Percentiles rank a stretch among this genome's conserved stretches.
Evolutionary conservation across 2,797 vertebrate species (phyloP).

Genomic region (Enteromius mattozi): DNA sequence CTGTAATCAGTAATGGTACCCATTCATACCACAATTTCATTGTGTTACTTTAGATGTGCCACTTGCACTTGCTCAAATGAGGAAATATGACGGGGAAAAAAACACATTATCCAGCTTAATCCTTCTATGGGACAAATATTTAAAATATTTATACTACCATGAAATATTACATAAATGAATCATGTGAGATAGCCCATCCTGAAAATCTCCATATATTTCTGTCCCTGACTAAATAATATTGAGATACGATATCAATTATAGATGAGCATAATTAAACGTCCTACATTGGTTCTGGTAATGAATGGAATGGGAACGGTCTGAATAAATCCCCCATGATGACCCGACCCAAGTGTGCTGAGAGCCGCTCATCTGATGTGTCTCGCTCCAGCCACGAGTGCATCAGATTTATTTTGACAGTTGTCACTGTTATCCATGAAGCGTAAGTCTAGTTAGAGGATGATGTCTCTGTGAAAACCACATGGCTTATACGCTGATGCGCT

Average conservation of each 20-base stretch:
- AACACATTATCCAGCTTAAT: slow-evolving; percentile 53
- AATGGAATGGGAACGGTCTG: slow-evolving; percentile 56
- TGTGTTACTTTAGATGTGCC: slow-evolving; percentile 41
- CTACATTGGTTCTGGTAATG: slow-evolving; percentile 66
- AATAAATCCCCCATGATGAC: slow-evolving; percentile 21
- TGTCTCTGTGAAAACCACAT: not conserved
- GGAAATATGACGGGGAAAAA: slow-evolving; percentile 61
- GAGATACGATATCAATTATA: slow-evolving; percentile 71
- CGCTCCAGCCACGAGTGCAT: not conserved
- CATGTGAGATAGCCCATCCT: slow-evolving; percentile 47
- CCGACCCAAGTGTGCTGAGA: slow-evolving; percentile 50
- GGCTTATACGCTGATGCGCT: not conserved
- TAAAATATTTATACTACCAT: slow-evolving; percentile 65
- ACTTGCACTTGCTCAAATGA: slow-evolving; percentile 62
- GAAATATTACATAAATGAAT: slow-evolving; percentile 64
- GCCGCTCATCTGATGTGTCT: not conserved
- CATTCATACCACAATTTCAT: not conserved
- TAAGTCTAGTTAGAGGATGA: slow-evolving; percentile 9
- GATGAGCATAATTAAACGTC: slow-evolving; percentile 70
- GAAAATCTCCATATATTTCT: slow-evolving; percentile 59
- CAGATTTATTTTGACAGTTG: slow-evolving; percentile 50
- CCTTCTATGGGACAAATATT: slow-evolving; percentile 61
- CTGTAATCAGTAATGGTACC: not conserved
- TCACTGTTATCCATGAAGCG: slow-evolving; percentile 41
- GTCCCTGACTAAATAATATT: slow-evolving; percentile 65